Conservation (phyloP, 2,113 vertebrate genomes). For the Miniopterus natalensis region DNA sequence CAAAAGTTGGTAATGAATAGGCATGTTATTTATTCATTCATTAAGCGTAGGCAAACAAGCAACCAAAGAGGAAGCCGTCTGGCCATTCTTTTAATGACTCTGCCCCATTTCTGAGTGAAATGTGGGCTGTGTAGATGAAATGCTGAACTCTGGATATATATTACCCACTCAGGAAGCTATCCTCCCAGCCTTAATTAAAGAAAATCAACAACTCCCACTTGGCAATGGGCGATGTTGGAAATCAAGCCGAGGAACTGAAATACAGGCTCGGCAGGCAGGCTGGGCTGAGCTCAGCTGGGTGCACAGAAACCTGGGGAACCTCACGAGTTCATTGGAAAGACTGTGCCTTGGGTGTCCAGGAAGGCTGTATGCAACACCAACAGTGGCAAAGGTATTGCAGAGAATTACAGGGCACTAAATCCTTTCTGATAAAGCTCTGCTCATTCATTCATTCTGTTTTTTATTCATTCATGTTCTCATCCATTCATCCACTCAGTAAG, state of each 20-base stretch:
- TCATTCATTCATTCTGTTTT: neutral
- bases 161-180: constrained; percentile 58
- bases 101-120: constrained; percentile 73
- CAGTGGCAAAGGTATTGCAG: neutral
- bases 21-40: constrained; percentile 71
- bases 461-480: neutral
- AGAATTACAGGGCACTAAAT: neutral
- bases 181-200: constrained; percentile 82
- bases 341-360: neutral
- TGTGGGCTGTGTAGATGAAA: constrained; percentile 71
- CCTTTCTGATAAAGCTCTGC: neutral
- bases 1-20: constrained; percentile 74
- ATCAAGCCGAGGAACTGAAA: constrained; percentile 73
- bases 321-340: neutral
- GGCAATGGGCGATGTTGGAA: constrained; percentile 65
- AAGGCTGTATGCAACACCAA: neutral
- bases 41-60: constrained; percentile 74
- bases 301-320: neutral
- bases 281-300: neutral
- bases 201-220: constrained; percentile 73
- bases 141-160: constrained; percentile 74
- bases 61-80: constrained; percentile 66
- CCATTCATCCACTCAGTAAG: neutral
- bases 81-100: constrained; percentile 71
- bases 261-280: neutral